Evolutionary conservation across 2,113 vertebrate species (phyloP), one percentile per base, ranked within the genome.

Genomic region (Ceuthmochares aereus): DNA sequence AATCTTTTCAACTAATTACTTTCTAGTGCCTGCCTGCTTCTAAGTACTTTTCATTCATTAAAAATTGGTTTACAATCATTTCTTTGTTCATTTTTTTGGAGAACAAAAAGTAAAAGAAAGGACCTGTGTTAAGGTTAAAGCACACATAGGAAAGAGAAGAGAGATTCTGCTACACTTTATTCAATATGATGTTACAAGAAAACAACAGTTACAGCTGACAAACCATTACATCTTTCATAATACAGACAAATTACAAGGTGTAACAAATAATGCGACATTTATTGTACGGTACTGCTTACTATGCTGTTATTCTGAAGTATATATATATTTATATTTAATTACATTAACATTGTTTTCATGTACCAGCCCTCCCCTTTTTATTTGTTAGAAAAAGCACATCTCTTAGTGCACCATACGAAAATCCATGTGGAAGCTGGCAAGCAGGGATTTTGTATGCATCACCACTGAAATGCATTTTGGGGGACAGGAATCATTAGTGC

Each of bases 181-280:
- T 99, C 97, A 97, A 76, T 98, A 98, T 98, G 98, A 98, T 98
- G 96, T 99, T 99, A 99, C 98, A 99, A 98, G 98, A 98, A 99
- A 99, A 99, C 98, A 98, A 98, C 98, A 98, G 98, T 98, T 98
- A 99, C 98, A 99, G 98, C 98, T 98, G 98, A 99, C 99, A 97
- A 97, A 98, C 98, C 97, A 98, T 99, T 98, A 99, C 98, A 99
- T 98, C 98, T 99, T 99, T 98, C 98, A 99, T 99, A 98, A 98
- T 99, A 98, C 98, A 99, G 98, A 99, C 98, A 98, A 99, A 98
- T 98, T 98, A 99, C 98, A 99, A 97, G 95, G 98, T 97, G 98
- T 98, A 99, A 99, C 98, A 99, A 98, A 98, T 98, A 98, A 99
- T 98, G 98, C 97, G 93, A 98, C 98, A 98, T 97, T 98, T 98